Evolutionary conservation across 2,888 invertebrate genomes (phyloP).

Genomic region (Drosophila mayaguana): DNA sequence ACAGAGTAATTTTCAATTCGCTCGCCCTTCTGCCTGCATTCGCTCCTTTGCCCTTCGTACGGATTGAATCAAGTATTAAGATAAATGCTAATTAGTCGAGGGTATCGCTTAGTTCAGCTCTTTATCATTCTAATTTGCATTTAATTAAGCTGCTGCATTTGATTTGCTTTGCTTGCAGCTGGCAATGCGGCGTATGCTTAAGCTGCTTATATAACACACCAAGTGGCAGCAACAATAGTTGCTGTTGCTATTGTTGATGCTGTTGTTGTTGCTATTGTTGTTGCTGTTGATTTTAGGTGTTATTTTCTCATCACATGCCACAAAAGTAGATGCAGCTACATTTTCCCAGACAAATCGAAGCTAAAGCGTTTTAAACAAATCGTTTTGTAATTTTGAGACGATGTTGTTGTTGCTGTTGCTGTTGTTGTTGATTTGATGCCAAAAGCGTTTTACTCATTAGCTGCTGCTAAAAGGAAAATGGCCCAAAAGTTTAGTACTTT

Average conservation of each 20-base stretch:
- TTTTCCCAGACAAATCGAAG: constrained; percentile 73
- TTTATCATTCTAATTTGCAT: constrained; percentile 22
- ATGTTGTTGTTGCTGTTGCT: constrained; percentile 19
- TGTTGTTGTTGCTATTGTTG: constrained; percentile 23
- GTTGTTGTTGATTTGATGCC: constrained; percentile 42
- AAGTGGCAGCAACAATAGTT: constrained; percentile 9
- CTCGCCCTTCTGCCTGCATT: not conserved
- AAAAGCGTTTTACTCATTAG: constrained; percentile 74
- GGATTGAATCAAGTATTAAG: not conserved
- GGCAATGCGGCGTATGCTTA: constrained; percentile 45
- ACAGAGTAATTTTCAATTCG: not conserved
- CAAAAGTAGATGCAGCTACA: constrained; percentile 61
- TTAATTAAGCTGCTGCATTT: constrained; percentile 40
- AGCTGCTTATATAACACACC: constrained; percentile 60
- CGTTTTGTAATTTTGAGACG: constrained; percentile 70
- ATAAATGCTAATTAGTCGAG: constrained; percentile 9
- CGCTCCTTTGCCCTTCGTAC: not conserved
- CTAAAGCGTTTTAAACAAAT: constrained; percentile 60
- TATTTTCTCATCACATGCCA: constrained; percentile 59
- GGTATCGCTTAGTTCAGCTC: constrained; percentile 3
- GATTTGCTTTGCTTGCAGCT: constrained; percentile 26
- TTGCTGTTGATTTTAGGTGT: constrained; percentile 35
- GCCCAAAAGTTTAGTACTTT: constrained; percentile 33
- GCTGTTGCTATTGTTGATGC: not conserved
- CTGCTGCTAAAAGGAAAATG: constrained; percentile 72